Evolutionary conservation across 2,797 vertebrate genomes (phyloP).

Genomic region (Pipistrellus pygmaeus): DNA sequence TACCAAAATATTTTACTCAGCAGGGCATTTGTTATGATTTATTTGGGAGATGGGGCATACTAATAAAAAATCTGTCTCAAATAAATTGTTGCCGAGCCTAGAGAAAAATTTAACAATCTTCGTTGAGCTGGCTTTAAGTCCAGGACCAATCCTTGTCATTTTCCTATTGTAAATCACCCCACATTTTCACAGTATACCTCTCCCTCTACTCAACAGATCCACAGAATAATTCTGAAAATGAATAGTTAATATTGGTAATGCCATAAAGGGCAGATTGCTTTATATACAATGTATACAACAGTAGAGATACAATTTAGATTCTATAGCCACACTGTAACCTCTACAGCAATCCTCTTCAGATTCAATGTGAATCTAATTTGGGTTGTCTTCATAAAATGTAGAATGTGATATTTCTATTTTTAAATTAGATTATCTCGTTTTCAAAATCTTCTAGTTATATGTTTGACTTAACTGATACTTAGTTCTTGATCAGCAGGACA

Average conservation of each 20-base stretch:
- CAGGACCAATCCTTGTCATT: background rate
- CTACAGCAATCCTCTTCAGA: background rate
- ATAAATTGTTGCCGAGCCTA: background rate
- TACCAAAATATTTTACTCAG: background rate
- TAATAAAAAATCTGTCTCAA: background rate
- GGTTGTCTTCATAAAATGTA: background rate
- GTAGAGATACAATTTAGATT: background rate
- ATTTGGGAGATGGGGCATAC: background rate
- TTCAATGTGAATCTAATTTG: background rate
- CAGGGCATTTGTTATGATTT: background rate
- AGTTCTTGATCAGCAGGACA: background rate
- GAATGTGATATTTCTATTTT: background rate
- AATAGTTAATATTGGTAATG: background rate
- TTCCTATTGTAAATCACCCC: background rate
- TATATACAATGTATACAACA: background rate
- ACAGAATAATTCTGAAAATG: constrained; percentile 17
- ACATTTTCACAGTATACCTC: background rate
- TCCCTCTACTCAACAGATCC: background rate
- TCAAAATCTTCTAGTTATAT: background rate
- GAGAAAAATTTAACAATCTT: background rate
- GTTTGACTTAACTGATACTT: background rate
- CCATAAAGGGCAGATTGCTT: background rate
- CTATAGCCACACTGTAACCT: background rate
- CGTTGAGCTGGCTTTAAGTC: background rate
- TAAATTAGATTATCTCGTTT: background rate